Evolutionary conservation across 2,113 vertebrate species (phyloP), one percentile per base, ranked within the genome.

Genomic region (Gymnarchus niloticus): DNA sequence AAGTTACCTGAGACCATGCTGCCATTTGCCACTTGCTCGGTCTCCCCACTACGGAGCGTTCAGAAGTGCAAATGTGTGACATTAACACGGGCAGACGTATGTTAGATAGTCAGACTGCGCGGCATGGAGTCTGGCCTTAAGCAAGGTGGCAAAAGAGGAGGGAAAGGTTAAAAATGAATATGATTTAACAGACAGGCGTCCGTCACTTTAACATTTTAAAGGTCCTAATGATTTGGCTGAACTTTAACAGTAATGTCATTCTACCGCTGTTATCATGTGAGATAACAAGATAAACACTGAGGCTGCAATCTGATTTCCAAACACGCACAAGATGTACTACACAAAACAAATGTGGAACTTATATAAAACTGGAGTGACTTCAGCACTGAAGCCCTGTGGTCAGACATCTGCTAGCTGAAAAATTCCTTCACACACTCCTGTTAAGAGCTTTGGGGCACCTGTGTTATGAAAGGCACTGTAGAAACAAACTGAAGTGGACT

Each of bases 181-280:
- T 19, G 46, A 80, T 80, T 80, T 48, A 80, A 49, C n/a, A 23
- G 76, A 46, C 12, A 48, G 76, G 19, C 44, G 44, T 41, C n/a
- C 46, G 5, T 80, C 44, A 80, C 21, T n/a, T 3, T n/a, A 48
- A 80, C 46, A 80, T 80, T 80, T 80, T 6, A 48, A 80, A 51
- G 21, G 77, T 28, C 77, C 77, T 80, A 48, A 49, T 80, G 77
- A 80, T 80, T 80, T 23, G 9, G 48, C 77, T 80, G 77, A 80
- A 51, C 44, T n/a, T 80, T 49, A 49, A 46, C 12, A 6, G 41
- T 12, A n/a, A 80, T 44, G 46, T 49, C 9, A 23, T 51, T 48
- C 28, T 19, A 2, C 65, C 21, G 21, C 12, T 3, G 14, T 33
- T 33, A 41, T n/a, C n/a, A n/a, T n/a, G n/a, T n/a, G n/a, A n/a